phyloP scores from a whole-genome alignment of 2,888 invertebrate genomes.

The Hypsopygia costalis region DNA sequence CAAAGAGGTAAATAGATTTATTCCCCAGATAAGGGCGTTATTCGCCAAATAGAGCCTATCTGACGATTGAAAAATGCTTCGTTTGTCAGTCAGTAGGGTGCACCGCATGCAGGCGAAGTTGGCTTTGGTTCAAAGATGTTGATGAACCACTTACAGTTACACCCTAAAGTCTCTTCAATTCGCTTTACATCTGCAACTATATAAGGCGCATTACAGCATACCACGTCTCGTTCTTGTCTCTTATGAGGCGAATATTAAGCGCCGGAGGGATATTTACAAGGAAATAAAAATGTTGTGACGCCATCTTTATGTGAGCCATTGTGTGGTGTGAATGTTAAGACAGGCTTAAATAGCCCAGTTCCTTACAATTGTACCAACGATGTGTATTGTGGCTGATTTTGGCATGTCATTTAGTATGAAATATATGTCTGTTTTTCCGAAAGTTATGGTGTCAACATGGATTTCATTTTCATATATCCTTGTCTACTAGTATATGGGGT shows the following conservation, averaged over 20 bases:
- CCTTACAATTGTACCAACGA: neutral
- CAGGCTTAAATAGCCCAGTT: slow-evolving; percentile 17
- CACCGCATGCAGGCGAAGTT: too few relatives aligned
- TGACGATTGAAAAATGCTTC: too few relatives aligned
- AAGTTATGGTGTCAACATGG: neutral
- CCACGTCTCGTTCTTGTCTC: slow-evolving; percentile 48
- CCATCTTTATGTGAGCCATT: slow-evolving; percentile 35
- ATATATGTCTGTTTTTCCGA: neutral
- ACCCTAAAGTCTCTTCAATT: slow-evolving; percentile 18
- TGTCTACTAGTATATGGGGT: too few relatives aligned
- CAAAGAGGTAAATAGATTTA: too few relatives aligned
- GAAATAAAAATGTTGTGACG: slow-evolving; percentile 56
- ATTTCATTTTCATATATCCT: neutral
- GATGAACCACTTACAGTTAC: too few relatives aligned
- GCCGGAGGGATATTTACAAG: slow-evolving; percentile 54
- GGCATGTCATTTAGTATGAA: slow-evolving; percentile 1
- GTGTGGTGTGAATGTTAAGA: slow-evolving; percentile 23
- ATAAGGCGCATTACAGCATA: slow-evolving; percentile 43
- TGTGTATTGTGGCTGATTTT: slow-evolving; percentile 1
- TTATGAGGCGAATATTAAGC: slow-evolving; percentile 70
- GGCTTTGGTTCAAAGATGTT: too few relatives aligned
- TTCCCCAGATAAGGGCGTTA: too few relatives aligned
- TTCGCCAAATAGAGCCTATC: too few relatives aligned
- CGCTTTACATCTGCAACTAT: slow-evolving; percentile 16
- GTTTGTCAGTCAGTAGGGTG: too few relatives aligned